Evolutionary conservation across 2,797 vertebrate genomes (phyloP), one percentile per base, ranked within the genome.

Genomic region (Remorina albescens): DNA sequence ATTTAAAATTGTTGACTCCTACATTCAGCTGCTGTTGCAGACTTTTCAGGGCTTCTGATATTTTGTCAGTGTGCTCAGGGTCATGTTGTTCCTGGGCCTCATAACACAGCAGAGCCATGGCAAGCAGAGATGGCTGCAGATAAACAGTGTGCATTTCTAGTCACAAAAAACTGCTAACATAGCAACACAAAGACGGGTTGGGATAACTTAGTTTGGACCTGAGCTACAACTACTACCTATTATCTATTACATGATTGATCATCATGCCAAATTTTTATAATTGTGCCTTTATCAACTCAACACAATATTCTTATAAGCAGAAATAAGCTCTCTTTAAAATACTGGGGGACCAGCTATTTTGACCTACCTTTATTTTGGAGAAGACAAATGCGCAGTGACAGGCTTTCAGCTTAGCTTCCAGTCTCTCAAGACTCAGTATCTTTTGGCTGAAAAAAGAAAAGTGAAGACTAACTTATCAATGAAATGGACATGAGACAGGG

Each of bases 391-490:
- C 95, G 90, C 97, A 98, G 81, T 98, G 96, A 82, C 98, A 99
- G 34, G 96, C 98, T 92, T 99, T 99, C 65, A 99, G 95, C 74
- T 97, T 96, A 28, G 96, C 95, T 91, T 97, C 98, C 54, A 99
- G 93, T 94, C 96, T 95, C 81, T 99, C 97, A 56, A 98, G 93
- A 87, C 91, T 96, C 74, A 99, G 91, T 21, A 92, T 87, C 54
- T 88, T 94, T 80, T 87, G 95, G 89, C 97, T 99, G 76, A 25
- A 53, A 67, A 81, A 72, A 41, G 36, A 73, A 74, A 81, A 63
- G 23, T 78, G 21, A 74, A 62, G 25, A 65, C 21, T 28, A 58
- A 55, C 11, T 23, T 34, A 6, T 9, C 42, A 8, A 26, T 8
- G 32, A 28, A 7, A 72, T 19, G 2, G 16, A 18, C 67, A 12